Base-by-base conservation (phyloP, 2,888 invertebrate species). In the Eupithecia tripunctaria region DNA sequence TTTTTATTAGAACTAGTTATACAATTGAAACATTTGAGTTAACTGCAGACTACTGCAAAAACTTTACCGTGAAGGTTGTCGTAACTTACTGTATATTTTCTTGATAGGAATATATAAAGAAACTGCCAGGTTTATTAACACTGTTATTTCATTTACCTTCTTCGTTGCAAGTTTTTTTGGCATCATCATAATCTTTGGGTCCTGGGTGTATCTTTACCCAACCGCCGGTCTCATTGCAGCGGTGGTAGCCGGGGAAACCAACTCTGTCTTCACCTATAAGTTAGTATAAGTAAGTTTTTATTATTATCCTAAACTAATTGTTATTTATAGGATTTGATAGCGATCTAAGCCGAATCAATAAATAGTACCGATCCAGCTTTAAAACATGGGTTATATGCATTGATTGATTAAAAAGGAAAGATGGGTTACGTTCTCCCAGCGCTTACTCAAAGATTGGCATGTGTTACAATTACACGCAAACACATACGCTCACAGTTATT, bases 181-280 rank as follows among this genome's bases (percentile, higher is more conserved):
- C 62, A 18, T 63, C 62, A 63, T 63, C 62, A 18, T 63, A 32
- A n/a, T 29, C 32, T 0, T 29, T 32, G 12, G 29, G 62, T n/a
- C 32, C 62, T 63, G 62, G 62, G 32, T 63, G 62, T 10, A 63
- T 10, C 62, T 63, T 63, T 18, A 63, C 62, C 62, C 62, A 63
- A 3, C 62, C 62, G 1, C 32, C 32, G 62, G 29, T 32, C n/a
- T 63, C 62, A 32, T 63, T 63, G 62, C 62, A 63, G 21, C 62
- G 18, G 32, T 63, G 29, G 62, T 63, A 63, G 36, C 32, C 62
- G 0, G 62, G 62, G 21, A 10, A 32, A 10, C 62, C 62, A 21
- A 36, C 32, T n/a, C 62, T 63, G 32, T 29, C 29, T 62, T 62
- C 0, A 32, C 62, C 62, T 63, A 10, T n/a, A 62, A 32, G n/a